These are phyloP conservation scores for Pollimyrus isidori DNA, from an alignment of 2,113 vertebrate genomes.

Conservation along the genomic window DNA sequence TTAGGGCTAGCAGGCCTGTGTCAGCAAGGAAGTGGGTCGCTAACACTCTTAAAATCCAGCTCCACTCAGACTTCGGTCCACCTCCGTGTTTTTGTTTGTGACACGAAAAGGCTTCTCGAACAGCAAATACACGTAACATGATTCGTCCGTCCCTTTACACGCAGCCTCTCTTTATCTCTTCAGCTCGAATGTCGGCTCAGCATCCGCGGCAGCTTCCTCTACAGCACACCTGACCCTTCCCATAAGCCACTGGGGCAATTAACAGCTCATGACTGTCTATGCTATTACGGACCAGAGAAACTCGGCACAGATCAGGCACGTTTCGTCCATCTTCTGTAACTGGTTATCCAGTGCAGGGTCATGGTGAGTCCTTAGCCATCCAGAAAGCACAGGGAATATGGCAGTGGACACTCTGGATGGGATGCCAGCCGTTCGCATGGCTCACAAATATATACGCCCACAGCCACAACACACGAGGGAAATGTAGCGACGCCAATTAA, in stretches of 20 bases:
- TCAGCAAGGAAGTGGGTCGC: slow-evolving; percentile 1
- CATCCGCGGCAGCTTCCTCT: neutral
- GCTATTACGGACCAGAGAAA: neutral
- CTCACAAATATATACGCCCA: neutral
- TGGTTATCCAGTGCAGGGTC: neutral
- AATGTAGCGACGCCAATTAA: neutral
- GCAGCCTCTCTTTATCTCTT: neutral
- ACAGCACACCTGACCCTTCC: neutral
- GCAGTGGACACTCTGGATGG: neutral
- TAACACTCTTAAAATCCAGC: neutral
- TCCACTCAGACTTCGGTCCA: neutral
- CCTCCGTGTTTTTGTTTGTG: neutral
- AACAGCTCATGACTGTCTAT: neutral
- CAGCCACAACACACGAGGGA: neutral
- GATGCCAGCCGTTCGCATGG: neutral
- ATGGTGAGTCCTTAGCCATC: neutral
- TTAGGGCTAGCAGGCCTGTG: slow-evolving; percentile 13
- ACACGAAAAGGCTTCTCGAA: neutral
- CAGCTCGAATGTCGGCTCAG: neutral
- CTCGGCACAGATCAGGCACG: neutral
- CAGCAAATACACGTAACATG: neutral
- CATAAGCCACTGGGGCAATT: neutral
- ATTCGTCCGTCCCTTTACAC: neutral
- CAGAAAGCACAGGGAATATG: neutral
- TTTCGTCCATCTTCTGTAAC: neutral